Evolutionary conservation across 1,140 invertebrate species (phyloP).

Genomic region (Adelges cooleyi): DNA sequence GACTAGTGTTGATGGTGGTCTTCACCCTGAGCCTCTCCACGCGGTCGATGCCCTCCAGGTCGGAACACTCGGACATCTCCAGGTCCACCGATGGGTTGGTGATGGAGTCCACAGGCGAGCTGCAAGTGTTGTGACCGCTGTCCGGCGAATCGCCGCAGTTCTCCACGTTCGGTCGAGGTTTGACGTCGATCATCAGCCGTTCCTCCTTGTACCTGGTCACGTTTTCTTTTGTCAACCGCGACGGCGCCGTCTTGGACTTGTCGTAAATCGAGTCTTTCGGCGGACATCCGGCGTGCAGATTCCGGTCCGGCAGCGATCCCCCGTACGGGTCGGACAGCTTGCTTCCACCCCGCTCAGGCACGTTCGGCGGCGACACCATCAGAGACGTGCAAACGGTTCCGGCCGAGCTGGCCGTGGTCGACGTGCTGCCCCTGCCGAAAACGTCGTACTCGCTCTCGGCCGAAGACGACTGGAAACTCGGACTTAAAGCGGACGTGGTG

Average conservation of each 20-base stretch:
- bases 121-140: conserved; percentile 67
- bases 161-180: conserved; percentile 27
- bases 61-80: conserved; percentile 65
- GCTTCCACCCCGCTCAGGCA: conserved; percentile 60
- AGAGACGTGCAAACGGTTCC: conserved; percentile 75
- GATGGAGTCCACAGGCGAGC: conserved; percentile 61
- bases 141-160: conserved; percentile 44
- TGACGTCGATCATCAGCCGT: neutral
- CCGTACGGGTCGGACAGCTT: conserved; percentile 29
- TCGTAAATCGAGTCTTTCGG: conserved; percentile 31
- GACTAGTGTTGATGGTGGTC: conserved; percentile 70
- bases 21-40: conserved; percentile 73
- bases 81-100: conserved; percentile 60
- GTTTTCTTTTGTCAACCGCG: conserved; percentile 34
- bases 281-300: neutral
- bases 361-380: conserved; percentile 42
- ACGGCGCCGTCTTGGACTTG: conserved; percentile 23
- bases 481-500: conserved; percentile 46
- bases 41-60: conserved; percentile 66
- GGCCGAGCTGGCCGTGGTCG: conserved; percentile 77
- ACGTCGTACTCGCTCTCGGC: conserved; percentile 79
- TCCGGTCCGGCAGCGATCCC: conserved; percentile 14
- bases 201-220: conserved; percentile 8
- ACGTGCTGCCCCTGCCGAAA: conserved; percentile 69
- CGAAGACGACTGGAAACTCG: conserved; percentile 41